These are phyloP conservation scores for Luperina nickerlii DNA, from an alignment of 2,888 invertebrate species.

Conservation along the genomic window DNA sequence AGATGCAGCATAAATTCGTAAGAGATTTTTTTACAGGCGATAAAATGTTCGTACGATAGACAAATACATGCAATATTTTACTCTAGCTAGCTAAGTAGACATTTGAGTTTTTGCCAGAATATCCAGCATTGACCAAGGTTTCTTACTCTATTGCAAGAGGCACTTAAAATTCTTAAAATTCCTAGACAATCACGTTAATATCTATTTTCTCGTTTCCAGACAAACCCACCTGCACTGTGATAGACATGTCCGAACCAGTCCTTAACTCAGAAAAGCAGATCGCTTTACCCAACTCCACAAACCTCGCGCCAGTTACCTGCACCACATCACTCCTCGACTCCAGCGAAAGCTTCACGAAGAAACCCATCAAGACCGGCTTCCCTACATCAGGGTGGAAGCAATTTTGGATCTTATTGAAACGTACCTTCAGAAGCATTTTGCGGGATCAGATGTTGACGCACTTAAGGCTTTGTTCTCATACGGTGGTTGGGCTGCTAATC, in stretches of 20 bases:
- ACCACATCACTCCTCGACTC: slow-evolving; percentile 93
- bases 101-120: slow-evolving; percentile 5
- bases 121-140: background rate
- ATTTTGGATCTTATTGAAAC: slow-evolving; percentile 96
- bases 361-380: slow-evolving; percentile 93
- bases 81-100: background rate
- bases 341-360: slow-evolving; percentile 93
- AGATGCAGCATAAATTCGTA: background rate
- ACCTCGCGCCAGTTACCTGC: slow-evolving; percentile 91
- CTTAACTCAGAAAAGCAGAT: slow-evolving; percentile 81
- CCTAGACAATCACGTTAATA: background rate
- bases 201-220: slow-evolving; percentile 73
- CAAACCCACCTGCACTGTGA: slow-evolving; percentile 88
- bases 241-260: slow-evolving; percentile 88
- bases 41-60: background rate
- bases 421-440: slow-evolving; percentile 95
- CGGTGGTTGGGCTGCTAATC: slow-evolving; percentile 97
- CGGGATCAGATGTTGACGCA: slow-evolving; percentile 97
- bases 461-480: slow-evolving; percentile 95
- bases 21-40: background rate
- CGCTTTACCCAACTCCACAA: slow-evolving; percentile 79
- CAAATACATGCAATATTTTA: background rate
- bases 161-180: slow-evolving; percentile 1
- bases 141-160: background rate
- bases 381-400: slow-evolving; percentile 95